These are phyloP conservation scores for Drosophila nigrodunni DNA, from an alignment of 1,140 invertebrate species.

Conservation along the genomic window DNA sequence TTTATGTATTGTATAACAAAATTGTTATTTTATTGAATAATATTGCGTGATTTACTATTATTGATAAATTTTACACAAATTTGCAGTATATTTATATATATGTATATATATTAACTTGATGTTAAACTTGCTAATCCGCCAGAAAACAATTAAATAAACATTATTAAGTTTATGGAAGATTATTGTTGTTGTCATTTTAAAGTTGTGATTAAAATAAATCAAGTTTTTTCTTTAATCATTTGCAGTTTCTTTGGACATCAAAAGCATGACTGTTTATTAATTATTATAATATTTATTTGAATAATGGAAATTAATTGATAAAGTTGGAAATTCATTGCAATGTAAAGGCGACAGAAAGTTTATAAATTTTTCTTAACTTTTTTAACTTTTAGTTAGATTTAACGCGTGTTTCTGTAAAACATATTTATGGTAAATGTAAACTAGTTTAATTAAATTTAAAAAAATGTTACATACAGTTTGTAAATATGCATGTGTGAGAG, in stretches of 20 bases:
- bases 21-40: conserved; percentile 66
- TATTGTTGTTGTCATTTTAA: conserved; percentile 11
- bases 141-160: neutral
- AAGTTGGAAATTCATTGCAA: conserved; percentile 21
- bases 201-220: conserved; percentile 35
- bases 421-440: conserved; percentile 63
- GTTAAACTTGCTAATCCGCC: conserved; percentile 13
- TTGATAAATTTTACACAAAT: conserved; percentile 61
- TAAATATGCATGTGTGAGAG: conserved; percentile 14
- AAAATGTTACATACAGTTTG: conserved; percentile 68
- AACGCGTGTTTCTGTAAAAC: conserved; percentile 37
- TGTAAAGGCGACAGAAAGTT: conserved; percentile 55
- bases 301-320: conserved; percentile 38
- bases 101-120: conserved; percentile 2
- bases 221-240: conserved; percentile 25
- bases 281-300: conserved; percentile 51
- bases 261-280: conserved; percentile 73
- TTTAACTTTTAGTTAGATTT: conserved; percentile 24
- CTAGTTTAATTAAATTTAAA: conserved; percentile 73
- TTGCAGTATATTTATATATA: neutral
- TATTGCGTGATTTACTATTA: conserved; percentile 79
- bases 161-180: conserved; percentile 13
- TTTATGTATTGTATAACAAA: conserved; percentile 53
- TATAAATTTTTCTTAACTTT: neutral
- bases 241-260: conserved; percentile 71